These are phyloP conservation scores for Malurus alboscapulatus DNA, from an alignment of 2,113 vertebrate genomes.

Conservation along the genomic window DNA sequence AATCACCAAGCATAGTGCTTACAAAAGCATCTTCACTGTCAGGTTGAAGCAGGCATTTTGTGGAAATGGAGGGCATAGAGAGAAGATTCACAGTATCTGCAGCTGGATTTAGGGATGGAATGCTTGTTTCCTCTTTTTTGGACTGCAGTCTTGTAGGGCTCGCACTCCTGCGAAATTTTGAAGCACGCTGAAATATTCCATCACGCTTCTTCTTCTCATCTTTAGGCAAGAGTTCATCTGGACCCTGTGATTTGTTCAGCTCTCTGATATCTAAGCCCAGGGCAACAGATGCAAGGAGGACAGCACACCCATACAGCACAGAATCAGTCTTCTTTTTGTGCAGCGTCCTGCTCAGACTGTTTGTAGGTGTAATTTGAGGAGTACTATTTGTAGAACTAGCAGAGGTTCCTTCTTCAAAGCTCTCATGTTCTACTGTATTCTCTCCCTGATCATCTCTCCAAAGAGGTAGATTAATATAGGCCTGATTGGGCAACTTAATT, in stretches of 20 bases:
- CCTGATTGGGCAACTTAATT: slow-evolving; percentile 85
- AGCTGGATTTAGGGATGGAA: slow-evolving; percentile 3
- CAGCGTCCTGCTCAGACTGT: slow-evolving; percentile 76
- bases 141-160: slow-evolving; percentile 71
- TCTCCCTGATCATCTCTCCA: slow-evolving; percentile 87
- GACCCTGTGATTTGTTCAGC: slow-evolving; percentile 63
- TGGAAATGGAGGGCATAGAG: slow-evolving; percentile 86
- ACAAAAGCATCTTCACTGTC: slow-evolving; percentile 56
- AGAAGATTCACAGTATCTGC: slow-evolving; percentile 74
- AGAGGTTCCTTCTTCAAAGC: slow-evolving; percentile 79
- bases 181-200: slow-evolving; percentile 82
- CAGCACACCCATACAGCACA: slow-evolving; percentile 82
- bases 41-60: slow-evolving; percentile 81
- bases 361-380: slow-evolving; percentile 84
- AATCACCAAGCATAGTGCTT: background rate
- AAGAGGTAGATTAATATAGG: slow-evolving; percentile 89
- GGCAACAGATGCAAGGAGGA: slow-evolving; percentile 85
- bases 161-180: slow-evolving; percentile 81
- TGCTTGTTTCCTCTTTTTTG: slow-evolving; percentile 71
- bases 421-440: slow-evolving; percentile 61
- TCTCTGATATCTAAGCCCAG: slow-evolving; percentile 87
- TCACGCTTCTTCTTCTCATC: slow-evolving; percentile 88
- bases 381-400: slow-evolving; percentile 81
- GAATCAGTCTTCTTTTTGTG: slow-evolving; percentile 81
- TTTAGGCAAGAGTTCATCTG: slow-evolving; percentile 72